These are phyloP conservation scores for Synergus laeviventris DNA, from an alignment of 2,888 invertebrate genomes.

Conservation along the genomic window DNA sequence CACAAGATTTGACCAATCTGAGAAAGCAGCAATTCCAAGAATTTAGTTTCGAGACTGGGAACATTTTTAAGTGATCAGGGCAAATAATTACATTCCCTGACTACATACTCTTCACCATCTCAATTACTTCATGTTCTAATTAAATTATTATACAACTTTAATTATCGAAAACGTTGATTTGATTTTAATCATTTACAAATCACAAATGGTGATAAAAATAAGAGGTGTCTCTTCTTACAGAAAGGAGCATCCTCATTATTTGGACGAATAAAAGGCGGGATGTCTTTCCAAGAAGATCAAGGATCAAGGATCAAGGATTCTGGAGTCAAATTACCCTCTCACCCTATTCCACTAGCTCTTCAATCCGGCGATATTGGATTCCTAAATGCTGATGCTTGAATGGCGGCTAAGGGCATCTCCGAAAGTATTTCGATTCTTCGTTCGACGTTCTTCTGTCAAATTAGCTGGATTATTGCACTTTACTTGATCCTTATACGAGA, in stretches of 20 bases:
- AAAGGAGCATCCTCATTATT: conserved; percentile 63
- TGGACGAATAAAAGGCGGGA: conserved; percentile 50
- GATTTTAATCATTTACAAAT: background rate
- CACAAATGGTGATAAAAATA: background rate
- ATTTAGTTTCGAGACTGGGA: background rate
- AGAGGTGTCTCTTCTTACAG: conserved; percentile 49
- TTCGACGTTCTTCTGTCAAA: conserved; percentile 57
- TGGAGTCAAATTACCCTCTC: conserved; percentile 68
- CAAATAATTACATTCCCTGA: too few relatives aligned
- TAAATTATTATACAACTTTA: too few relatives aligned
- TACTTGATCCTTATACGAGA: conserved; percentile 1
- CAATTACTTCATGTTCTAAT: too few relatives aligned
- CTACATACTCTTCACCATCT: too few relatives aligned
- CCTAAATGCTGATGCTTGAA: conserved; percentile 64
- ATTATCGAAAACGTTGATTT: too few relatives aligned
- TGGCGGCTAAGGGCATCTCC: conserved; percentile 50
- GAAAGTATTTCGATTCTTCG: conserved; percentile 49
- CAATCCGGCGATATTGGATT: conserved; percentile 67
- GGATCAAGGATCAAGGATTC: conserved; percentile 55
- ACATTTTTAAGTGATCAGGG: too few relatives aligned
- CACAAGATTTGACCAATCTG: background rate
- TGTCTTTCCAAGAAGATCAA: conserved; percentile 48
- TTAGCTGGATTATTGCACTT: conserved; percentile 61
- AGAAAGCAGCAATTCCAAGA: background rate
- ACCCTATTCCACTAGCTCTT: conserved; percentile 53